phyloP scores from a whole-genome alignment of 2,797 vertebrate genomes.

The Saguinus oedipus region DNA sequence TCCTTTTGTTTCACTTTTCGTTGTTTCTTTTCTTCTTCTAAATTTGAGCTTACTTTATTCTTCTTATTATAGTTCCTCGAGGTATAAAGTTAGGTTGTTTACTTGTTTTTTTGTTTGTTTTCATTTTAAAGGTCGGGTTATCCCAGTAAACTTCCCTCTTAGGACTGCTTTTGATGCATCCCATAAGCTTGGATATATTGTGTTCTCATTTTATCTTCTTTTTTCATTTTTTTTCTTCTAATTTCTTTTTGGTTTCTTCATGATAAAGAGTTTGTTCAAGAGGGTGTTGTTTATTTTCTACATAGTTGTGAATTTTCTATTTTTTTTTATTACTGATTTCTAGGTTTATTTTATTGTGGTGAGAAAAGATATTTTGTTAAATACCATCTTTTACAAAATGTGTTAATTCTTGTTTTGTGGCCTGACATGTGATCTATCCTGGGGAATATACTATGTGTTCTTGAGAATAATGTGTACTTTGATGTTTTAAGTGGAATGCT shows the following conservation, averaged over 20 bases:
- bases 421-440: neutral
- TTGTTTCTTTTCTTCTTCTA: neutral
- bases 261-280: neutral
- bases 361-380: neutral
- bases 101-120: neutral
- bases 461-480: neutral
- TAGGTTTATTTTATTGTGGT: neutral
- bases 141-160: neutral
- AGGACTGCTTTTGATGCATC: neutral
- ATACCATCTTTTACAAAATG: neutral
- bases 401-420: neutral
- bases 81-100: neutral
- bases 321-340: neutral
- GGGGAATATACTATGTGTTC: neutral
- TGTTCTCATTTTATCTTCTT: neutral
- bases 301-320: neutral
- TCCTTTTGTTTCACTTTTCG: neutral
- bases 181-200: neutral
- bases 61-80: neutral
- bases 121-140: neutral
- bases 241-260: neutral
- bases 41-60: neutral
- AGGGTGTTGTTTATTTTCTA: neutral
- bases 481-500: neutral
- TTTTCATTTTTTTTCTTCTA: neutral